A percentile compares a stretch with the other conserved stretches of the same genome.
phyloP scores from a whole-genome alignment of 2,113 vertebrate species.

The Otus sunia region DNA sequence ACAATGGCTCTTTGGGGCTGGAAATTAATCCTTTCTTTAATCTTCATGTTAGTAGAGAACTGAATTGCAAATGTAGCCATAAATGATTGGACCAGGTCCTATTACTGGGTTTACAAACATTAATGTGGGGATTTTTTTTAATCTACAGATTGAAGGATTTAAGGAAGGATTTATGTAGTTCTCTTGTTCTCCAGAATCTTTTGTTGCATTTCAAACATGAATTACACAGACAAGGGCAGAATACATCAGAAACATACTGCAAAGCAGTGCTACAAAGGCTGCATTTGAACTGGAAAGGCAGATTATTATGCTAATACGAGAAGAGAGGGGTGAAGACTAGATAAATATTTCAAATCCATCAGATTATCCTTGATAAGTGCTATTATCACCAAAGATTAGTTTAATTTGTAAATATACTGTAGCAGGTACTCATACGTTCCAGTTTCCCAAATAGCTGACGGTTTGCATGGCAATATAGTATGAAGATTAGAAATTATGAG shows the following conservation, averaged over 20 bases:
- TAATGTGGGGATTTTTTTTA: constrained; percentile 36
- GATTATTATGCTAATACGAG: constrained; percentile 34
- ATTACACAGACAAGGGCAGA: constrained; percentile 28
- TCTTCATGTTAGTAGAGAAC: constrained; percentile 38
- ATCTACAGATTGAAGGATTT: constrained; percentile 59
- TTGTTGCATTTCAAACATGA: constrained; percentile 34
- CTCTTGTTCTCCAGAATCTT: constrained; percentile 44
- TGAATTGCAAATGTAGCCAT: constrained; percentile 40
- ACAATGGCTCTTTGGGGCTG: not conserved
- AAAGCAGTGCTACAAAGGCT: not conserved
- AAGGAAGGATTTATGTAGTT: constrained; percentile 49
- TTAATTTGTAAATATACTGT: not conserved
- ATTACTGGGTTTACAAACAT: constrained; percentile 51
- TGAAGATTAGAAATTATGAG: not conserved
- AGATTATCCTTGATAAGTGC: not conserved
- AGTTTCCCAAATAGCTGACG: not conserved
- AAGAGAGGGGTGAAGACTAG: not conserved
- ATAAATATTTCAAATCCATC: constrained; percentile 36
- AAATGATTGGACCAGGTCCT: constrained; percentile 47
- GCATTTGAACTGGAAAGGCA: constrained; percentile 10
- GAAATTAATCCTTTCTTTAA: constrained; percentile 60
- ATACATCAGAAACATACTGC: not conserved
- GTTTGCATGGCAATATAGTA: not conserved
- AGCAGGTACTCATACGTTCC: not conserved
- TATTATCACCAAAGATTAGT: constrained; percentile 19